Evolutionary conservation across 1,140 invertebrate species (phyloP), one percentile per base, ranked within the genome.

Genomic region (Leptestheria dahalacensis): DNA sequence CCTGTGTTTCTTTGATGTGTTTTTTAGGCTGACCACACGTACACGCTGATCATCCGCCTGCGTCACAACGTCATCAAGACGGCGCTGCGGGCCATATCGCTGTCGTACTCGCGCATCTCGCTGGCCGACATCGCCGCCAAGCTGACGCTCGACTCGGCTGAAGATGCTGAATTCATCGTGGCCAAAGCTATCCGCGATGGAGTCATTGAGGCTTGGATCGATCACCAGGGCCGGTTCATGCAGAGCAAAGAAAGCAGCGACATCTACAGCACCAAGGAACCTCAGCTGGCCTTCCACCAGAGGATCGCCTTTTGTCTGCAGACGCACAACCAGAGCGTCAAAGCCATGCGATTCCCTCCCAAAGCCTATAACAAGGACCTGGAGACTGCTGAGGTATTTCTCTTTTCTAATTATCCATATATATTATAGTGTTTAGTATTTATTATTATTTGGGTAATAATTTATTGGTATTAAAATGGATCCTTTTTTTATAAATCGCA

Each of bases 11-110:
- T n/a, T n/a, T n/a, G n/a, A n/a, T n/a, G n/a, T n/a, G n/a, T 75
- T 73, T 66, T 69, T 50, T 26, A 76, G 63, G 65, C 77, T 60
- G 94, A 98, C 73, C 84, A 96, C 67, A 97, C 94, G 0, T 97
- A 91, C 67, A 96, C 91, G 51, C 71, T 98, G 28, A 97, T 97
- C 67, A 77, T 97, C 20, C 81, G 93, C 62, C 73, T 99, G 20
- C 80, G 94, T 59, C 96, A 99, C 70, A 99, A 99, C 78, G 97
- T 99, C 1, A 99, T 99, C 68, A 99, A 98, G 74, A 99, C 96
- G 4, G 96, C 95, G 0, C 91, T 99, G 50, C 78, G 96, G 47
- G 92, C 92, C 60, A 98, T 99, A 71, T 94, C 91, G 12, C 70
- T 95, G 1, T 96, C 94, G 0, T 99, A 99, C 72, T 97, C 94